Evolutionary conservation across 2,797 vertebrate species (phyloP).

Genomic region (Labeo calbasu): DNA sequence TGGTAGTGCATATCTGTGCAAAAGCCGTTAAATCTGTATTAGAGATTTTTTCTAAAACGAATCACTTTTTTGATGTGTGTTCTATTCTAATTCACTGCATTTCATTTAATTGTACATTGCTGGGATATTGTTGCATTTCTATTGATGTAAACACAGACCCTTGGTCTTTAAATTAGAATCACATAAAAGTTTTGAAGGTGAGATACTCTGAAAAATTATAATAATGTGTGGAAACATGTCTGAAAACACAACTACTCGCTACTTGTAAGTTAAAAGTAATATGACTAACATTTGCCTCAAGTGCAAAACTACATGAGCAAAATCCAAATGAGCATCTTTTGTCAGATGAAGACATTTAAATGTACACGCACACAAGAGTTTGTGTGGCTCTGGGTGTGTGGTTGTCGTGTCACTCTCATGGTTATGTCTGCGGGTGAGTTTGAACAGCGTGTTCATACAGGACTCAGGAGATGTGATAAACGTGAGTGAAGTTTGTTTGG

Average conservation of each 20-base stretch:
- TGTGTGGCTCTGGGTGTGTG: background rate
- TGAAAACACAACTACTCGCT: background rate
- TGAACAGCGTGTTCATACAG: constrained; percentile 51
- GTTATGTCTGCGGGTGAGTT: constrained; percentile 40
- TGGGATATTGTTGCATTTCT: background rate
- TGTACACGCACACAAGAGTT: background rate
- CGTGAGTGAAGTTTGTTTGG: constrained; percentile 14
- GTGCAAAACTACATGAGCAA: no score
- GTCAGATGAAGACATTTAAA: constrained; percentile 16
- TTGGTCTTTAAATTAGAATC: background rate
- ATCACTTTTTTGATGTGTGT: background rate
- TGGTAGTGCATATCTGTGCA: background rate
- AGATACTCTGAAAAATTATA: background rate
- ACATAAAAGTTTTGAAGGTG: background rate
- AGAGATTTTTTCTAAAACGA: background rate
- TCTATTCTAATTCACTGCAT: background rate
- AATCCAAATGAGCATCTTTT: background rate
- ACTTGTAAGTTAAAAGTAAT: background rate
- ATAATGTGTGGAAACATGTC: background rate
- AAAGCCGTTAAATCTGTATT: background rate
- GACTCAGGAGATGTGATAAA: constrained; percentile 4
- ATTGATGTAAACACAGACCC: background rate
- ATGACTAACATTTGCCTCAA: background rate
- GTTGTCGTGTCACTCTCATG: constrained; percentile 42
- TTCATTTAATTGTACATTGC: background rate